Evolutionary conservation across 2,113 vertebrate genomes (phyloP).

Genomic region (Ancistrus triradiatus): DNA sequence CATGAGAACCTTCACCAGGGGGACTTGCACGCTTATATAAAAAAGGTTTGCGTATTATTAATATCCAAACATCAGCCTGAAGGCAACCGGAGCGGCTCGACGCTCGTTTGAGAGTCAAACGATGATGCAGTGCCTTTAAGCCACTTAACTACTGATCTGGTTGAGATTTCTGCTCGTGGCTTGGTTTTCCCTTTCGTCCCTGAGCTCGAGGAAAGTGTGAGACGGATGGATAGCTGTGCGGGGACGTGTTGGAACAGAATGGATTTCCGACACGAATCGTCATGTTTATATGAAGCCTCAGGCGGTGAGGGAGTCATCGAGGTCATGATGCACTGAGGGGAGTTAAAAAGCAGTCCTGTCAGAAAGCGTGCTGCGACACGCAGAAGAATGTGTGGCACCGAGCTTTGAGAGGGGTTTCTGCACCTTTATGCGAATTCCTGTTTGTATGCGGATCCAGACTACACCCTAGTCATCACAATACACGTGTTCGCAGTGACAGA

Average conservation of each 20-base stretch:
- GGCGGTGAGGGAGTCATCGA: conserved; percentile 1
- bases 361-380: no score
- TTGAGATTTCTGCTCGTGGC: background rate
- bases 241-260: background rate
- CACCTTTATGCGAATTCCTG: no score
- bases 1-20: no score
- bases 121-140: background rate
- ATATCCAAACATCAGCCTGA: no score
- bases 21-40: no score
- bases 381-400: no score
- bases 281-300: background rate
- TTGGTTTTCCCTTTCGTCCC: background rate
- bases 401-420: no score
- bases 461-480: no score
- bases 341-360: no score
- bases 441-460: no score
- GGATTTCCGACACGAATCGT: background rate
- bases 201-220: background rate
- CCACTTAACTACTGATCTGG: conserved; percentile 10
- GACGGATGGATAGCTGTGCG: background rate
- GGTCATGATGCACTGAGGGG: background rate
- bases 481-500: no score
- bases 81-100: background rate
- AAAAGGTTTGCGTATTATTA: no score
- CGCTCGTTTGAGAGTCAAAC: background rate